These are phyloP conservation scores for Heterochromis multidens DNA, from an alignment of 2,113 vertebrate species.

Conservation along the genomic window DNA sequence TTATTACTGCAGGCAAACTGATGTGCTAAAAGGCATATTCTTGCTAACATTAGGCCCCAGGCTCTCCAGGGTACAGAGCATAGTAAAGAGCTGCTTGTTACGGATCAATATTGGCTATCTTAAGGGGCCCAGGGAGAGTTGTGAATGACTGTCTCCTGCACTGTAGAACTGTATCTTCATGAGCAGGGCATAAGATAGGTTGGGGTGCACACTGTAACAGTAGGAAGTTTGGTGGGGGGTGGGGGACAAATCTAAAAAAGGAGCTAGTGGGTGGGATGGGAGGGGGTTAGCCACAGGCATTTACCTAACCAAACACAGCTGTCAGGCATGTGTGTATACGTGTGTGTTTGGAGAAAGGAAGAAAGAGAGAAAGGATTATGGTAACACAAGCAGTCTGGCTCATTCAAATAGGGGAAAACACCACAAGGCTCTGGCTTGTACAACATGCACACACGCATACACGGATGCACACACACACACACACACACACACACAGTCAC, in stretches of 20 bases:
- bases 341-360: slow-evolving; percentile 26
- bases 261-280: slow-evolving; percentile 36
- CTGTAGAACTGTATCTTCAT: slow-evolving; percentile 12
- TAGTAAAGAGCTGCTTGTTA: slow-evolving; percentile 42
- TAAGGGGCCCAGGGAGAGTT: slow-evolving; percentile 38
- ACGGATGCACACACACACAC: slow-evolving; percentile 29
- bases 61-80: slow-evolving; percentile 20
- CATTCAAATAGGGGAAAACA: slow-evolving; percentile 62
- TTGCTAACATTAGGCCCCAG: slow-evolving; percentile 6
- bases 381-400: slow-evolving; percentile 63
- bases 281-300: slow-evolving; percentile 57
- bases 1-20: slow-evolving; percentile 40
- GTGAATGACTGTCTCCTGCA: slow-evolving; percentile 8
- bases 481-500: background rate
- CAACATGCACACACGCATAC: slow-evolving; percentile 13
- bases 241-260: slow-evolving; percentile 36
- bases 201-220: slow-evolving; percentile 33
- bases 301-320: slow-evolving; percentile 79
- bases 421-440: slow-evolving; percentile 59
- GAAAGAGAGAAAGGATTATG: slow-evolving; percentile 68
- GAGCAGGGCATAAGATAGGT: background rate
- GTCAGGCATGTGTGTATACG: slow-evolving; percentile 32
- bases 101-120: slow-evolving; percentile 38
- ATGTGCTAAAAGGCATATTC: slow-evolving; percentile 45
- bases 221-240: background rate